Evolutionary conservation across 1,140 invertebrate species (phyloP).

Genomic region (Arion vulgaris): DNA sequence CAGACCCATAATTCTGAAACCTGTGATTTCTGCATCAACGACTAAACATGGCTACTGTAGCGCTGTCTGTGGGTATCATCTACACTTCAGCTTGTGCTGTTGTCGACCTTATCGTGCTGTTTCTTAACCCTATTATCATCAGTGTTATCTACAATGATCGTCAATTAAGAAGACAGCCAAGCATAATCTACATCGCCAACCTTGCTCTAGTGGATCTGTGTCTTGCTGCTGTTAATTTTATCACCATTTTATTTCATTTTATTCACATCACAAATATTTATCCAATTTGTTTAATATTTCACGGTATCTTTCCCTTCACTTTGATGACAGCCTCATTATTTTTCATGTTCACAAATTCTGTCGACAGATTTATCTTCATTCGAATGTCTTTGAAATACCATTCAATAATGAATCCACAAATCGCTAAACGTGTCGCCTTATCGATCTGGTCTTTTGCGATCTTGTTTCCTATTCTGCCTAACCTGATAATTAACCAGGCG

Average conservation of each 20-base stretch:
- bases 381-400: conserved; percentile 11
- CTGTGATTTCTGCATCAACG: not conserved
- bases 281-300: not conserved
- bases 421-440: not conserved
- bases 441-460: not conserved
- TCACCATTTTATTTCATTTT: not conserved
- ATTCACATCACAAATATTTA: not conserved
- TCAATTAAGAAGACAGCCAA: not conserved
- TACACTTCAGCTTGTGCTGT: not conserved
- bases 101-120: not conserved
- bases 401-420: not conserved
- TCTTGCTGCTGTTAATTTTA: not conserved
- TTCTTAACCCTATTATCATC: conserved; percentile 18
- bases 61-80: not conserved
- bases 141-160: conserved; percentile 11
- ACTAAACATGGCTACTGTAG: not conserved
- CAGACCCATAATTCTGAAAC: too few relatives aligned
- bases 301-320: not conserved
- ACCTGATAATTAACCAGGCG: not conserved
- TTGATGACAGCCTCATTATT: not conserved
- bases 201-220: not conserved
- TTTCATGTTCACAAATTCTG: conserved; percentile 10
- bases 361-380: conserved; percentile 15
- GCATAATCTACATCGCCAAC: conserved; percentile 3
- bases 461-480: not conserved